A percentile compares a stretch with the other conserved stretches of the same genome.
Evolutionary conservation across 2,113 vertebrate species (phyloP).

Genomic region (Clinocottus analis): DNA sequence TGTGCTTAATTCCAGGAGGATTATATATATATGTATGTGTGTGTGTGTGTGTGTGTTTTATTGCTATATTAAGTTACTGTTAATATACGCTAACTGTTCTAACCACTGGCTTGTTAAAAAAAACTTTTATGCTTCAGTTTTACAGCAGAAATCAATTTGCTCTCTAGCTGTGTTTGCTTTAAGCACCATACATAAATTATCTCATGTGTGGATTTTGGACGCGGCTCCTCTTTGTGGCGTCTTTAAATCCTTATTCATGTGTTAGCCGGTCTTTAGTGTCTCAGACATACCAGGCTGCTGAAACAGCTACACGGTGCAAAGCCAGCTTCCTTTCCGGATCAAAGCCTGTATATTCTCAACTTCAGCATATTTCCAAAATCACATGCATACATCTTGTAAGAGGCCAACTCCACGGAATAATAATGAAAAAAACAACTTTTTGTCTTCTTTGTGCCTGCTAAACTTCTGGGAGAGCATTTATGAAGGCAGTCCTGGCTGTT

Average conservation of each 20-base stretch:
- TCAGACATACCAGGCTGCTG: slow-evolving; percentile 13
- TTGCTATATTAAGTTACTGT: slow-evolving; percentile 32
- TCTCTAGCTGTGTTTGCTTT: slow-evolving; percentile 26
- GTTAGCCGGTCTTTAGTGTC: slow-evolving; percentile 10
- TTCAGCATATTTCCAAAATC: background rate
- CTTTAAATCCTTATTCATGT: background rate
- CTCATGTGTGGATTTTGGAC: slow-evolving; percentile 35
- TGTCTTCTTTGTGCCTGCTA: slow-evolving; percentile 11
- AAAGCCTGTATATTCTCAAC: slow-evolving; percentile 4
- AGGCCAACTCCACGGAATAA: background rate
- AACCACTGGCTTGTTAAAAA: slow-evolving; percentile 12
- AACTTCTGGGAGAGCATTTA: slow-evolving; percentile 34
- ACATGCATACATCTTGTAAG: background rate
- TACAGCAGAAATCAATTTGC: slow-evolving; percentile 28
- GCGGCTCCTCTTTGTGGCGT: slow-evolving; percentile 2
- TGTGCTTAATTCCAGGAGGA: background rate
- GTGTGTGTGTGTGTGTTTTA: too few species aligned
- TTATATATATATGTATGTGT: too few species aligned
- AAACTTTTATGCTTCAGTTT: slow-evolving; percentile 13
- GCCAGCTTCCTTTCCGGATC: slow-evolving; percentile 17
- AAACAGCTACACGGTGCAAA: slow-evolving; percentile 6
- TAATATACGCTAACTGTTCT: slow-evolving; percentile 5
- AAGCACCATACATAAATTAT: slow-evolving; percentile 40
- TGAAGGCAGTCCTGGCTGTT: slow-evolving; percentile 39
- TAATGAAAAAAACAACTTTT: slow-evolving; percentile 1